These are phyloP conservation scores for Mesocentrotus franciscanus DNA, from an alignment of 53 echinoderm and acorn worm genomes.

Conservation along the genomic window DNA sequence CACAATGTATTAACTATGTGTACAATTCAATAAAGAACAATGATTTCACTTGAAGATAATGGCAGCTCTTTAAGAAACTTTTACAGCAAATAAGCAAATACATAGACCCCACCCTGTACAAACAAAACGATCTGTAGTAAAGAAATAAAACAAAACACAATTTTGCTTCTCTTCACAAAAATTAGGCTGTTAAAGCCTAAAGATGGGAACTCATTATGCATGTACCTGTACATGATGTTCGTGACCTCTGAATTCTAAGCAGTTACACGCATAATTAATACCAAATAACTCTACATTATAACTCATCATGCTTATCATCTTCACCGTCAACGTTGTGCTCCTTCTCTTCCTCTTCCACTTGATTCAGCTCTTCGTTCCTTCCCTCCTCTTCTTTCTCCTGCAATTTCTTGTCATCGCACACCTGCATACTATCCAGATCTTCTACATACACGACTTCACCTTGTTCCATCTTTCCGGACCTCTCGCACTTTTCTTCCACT, in stretches of 20 bases:
- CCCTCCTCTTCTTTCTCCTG: neutral
- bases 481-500: neutral
- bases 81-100: neutral
- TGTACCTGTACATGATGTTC: neutral
- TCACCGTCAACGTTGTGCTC: neutral
- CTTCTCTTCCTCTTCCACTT: constrained; percentile 12
- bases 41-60: neutral
- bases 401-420: neutral
- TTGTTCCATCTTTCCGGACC: neutral
- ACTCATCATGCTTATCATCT: constrained; percentile 53
- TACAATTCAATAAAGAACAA: neutral
- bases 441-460: constrained; percentile 17
- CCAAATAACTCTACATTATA: neutral
- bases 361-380: neutral
- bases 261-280: neutral
- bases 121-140: neutral
- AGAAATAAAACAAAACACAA: neutral
- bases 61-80: neutral
- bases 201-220: neutral
- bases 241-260: neutral
- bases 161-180: neutral
- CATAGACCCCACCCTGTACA: neutral
- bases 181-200: neutral
- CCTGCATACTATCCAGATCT: constrained; percentile 8
- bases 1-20: neutral